Percentiles rank a stretch among this genome's conserved stretches.
These are phyloP conservation scores for Calcarius ornatus DNA, from an alignment of 2,113 vertebrate genomes.

Conservation along the genomic window DNA sequence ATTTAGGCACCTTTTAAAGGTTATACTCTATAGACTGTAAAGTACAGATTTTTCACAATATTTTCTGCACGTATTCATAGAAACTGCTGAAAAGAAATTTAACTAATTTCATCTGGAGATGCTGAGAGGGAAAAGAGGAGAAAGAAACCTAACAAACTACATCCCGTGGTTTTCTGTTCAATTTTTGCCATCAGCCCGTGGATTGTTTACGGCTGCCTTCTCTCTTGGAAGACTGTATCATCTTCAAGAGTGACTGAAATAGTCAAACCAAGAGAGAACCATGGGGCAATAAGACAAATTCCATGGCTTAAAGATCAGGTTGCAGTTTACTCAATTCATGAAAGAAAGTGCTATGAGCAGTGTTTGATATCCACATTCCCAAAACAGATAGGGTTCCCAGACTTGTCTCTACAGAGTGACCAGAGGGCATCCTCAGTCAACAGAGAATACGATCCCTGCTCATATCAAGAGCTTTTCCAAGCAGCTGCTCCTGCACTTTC, in stretches of 20 bases:
- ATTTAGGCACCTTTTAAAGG: not conserved
- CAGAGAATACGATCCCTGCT: not conserved
- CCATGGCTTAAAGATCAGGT: not conserved
- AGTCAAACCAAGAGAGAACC: not conserved
- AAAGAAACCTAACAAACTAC: fast-evolving
- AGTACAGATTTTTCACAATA: not conserved
- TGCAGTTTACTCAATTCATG: not conserved
- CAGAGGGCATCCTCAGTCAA: not conserved
- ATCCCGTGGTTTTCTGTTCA: not conserved
- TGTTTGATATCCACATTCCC: not conserved
- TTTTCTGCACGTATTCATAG: not conserved
- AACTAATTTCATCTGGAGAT: not conserved
- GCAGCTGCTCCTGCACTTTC: not conserved
- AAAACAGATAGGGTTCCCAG: not conserved
- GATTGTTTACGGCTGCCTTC: not conserved
- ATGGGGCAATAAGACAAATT: not conserved
- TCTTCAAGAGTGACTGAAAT: not conserved
- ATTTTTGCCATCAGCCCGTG: not conserved
- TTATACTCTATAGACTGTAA: not conserved
- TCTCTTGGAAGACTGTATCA: not conserved
- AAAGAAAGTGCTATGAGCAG: not conserved
- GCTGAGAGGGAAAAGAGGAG: fast-evolving
- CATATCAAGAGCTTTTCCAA: not conserved
- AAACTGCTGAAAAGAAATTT: not conserved
- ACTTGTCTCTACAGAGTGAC: not conserved